Evolutionary conservation across 1,140 invertebrate species (phyloP), one percentile per base, ranked within the genome.

Genomic region (Caerostris extrusa): DNA sequence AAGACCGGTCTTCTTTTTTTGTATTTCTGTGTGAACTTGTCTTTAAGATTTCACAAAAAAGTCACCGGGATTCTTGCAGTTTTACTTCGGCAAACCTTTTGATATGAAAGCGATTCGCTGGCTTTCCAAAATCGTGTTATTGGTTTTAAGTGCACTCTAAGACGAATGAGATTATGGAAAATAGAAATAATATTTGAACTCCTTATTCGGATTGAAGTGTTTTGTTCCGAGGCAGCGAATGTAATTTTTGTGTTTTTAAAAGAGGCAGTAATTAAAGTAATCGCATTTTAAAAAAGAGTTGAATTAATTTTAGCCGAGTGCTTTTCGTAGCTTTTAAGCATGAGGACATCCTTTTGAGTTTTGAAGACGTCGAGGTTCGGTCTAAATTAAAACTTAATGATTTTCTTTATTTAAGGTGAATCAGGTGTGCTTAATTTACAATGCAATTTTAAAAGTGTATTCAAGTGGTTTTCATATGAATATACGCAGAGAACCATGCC

Each of bases 321-420:
- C 19, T 77, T 77, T 77, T 53, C 71, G 71, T 34, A 10, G 50
- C 71, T 77, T 77, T 34, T 77, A 7, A 77, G 71, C 34, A 34
- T 34, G 12, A 77, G 12, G 12, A 50, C 12, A 53, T 77, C 34
- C 19, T 12, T 77, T 77, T 34, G 34, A 34, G 2, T 34, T 34
- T 71, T 53, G 71, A 77, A 12, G 34, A 3, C 5, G 34, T 50
- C 3, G 10, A 50, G 71, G 71, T 77, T 77, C 71, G 34, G 50
- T 77, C 8, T 4, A 77, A 77, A 77, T 77, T 77, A 77, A 77
- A 77, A 77, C 34, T 77, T 53, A 77, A 77, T 77, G 71, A 77
- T 50, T 77, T 34, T 34, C 34, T 77, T 77, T 77, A 77, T 77
- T 77, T 12, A 77, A 77, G 53, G 50, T 34, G 71, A 77, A 77